Base-by-base conservation (phyloP, 2,113 vertebrate species). In the Gymnorhina tibicen region DNA sequence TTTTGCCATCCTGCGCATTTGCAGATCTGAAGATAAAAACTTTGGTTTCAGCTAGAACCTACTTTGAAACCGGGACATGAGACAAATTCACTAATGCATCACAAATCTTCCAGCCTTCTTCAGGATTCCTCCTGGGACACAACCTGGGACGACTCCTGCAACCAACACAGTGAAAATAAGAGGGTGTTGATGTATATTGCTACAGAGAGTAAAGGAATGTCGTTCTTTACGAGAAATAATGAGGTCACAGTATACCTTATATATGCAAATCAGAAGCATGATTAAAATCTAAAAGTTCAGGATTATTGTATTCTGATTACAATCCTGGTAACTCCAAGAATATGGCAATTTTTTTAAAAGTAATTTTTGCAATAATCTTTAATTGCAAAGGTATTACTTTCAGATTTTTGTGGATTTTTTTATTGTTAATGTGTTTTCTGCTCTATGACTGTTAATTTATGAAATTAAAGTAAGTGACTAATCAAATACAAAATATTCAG, bases 401-500 rank as follows among this genome's bases (percentile, higher is more conserved):
- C 13, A 49, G 11, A 13, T 66, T 76, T 44, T 66, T 74, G 5
- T 4, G 5, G 4, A 20, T 55, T 63, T 78, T 6, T 72, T 75
- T 13, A 59, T 47, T 5, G 0, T 62, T 63, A 18, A 33, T 69
- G 2, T 64, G 6, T 23, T 79, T 62, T 89, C 52, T 84, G 8
- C 12, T 69, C 27, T 94, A 16, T 64, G 39, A 32, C 4, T 32
- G 53, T 30, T 33, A 50, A 35, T 20, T 18, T 68, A 37, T n/a
- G 49, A 24, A 85, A 75, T 47, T 30, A 63, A 85, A 81, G 42
- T 2, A 50, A 91, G 18, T 69, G 9, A 11, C 4, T 79, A 15
- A 35, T 53, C 23, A 94, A 93, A 63, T 72, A 58, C 3, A 96
- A 91, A 95, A 84, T 70, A 93, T 73, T 55, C 21, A 42, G 2